A percentile compares a stretch with the other conserved stretches of the same genome.
phyloP scores from a whole-genome alignment of 1,140 invertebrate species.

The Bombus pascuorum region DNA sequence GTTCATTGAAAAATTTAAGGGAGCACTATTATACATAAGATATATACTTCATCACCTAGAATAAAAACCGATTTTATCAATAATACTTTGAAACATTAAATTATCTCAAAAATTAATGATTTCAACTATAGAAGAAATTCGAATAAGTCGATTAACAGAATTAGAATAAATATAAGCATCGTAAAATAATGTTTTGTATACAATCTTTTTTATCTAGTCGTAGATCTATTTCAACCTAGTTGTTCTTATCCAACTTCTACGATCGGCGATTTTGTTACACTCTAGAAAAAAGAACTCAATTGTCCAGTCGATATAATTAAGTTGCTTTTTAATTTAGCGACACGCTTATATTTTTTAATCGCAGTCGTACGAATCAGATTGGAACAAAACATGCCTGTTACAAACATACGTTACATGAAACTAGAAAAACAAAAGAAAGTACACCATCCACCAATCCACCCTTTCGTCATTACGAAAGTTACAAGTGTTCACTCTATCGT shows the following conservation, averaged over 20 bases:
- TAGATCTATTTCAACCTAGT: neutral
- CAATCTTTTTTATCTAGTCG: neutral
- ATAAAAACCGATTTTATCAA: no score
- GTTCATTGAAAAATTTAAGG: neutral
- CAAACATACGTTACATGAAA: conserved; percentile 53
- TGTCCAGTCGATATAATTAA: neutral
- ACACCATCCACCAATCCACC: conserved; percentile 64
- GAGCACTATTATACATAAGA: no score
- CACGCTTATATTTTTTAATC: conserved; percentile 44
- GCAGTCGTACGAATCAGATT: neutral
- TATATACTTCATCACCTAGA: no score
- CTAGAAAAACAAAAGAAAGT: conserved; percentile 47
- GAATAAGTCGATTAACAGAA: neutral
- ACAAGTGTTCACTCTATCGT: conserved; percentile 70
- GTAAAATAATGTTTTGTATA: neutral
- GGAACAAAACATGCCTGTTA: conserved; percentile 34
- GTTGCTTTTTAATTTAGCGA: conserved; percentile 17
- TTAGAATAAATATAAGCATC: neutral
- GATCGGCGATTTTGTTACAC: neutral
- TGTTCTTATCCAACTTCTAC: neutral
- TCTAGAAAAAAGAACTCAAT: neutral
- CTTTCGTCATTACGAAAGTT: conserved; percentile 71
- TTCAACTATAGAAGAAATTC: no score
- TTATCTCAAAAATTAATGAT: neutral
- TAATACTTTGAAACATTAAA: no score